Evolutionary conservation across 2,113 vertebrate species (phyloP).

Genomic region (Strix aluco): DNA sequence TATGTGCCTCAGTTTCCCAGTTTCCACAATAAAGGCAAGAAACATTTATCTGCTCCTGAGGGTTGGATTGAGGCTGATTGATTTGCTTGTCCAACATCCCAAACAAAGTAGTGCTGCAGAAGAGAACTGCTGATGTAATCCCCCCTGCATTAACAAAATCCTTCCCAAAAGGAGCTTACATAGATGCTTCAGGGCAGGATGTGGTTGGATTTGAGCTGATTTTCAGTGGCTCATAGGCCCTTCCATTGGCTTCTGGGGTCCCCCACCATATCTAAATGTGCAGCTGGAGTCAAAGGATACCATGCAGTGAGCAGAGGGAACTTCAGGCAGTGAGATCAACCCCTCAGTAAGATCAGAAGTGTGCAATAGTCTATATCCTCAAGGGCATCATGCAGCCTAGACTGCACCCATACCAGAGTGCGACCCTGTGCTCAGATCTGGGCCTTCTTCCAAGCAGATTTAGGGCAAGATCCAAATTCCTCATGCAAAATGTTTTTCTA

Average conservation of each 20-base stretch:
- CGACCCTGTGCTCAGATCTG: rapidly evolving
- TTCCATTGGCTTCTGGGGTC: not conserved
- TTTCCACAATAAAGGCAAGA: not conserved
- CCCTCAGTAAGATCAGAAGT: not conserved
- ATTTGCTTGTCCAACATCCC: constrained; percentile 23
- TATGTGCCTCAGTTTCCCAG: not conserved
- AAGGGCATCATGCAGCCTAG: rapidly evolving
- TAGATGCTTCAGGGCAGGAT: not conserved
- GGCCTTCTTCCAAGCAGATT: not conserved
- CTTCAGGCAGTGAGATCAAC: rapidly evolving
- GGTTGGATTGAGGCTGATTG: not conserved
- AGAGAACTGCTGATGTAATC: not conserved
- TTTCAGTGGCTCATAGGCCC: not conserved
- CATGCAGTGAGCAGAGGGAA: not conserved
- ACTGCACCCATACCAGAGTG: rapidly evolving
- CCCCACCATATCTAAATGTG: rapidly evolving
- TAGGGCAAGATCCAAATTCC: not conserved
- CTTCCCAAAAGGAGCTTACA: not conserved
- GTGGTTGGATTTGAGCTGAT: not conserved
- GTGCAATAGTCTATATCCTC: rapidly evolving
- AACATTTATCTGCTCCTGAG: not conserved
- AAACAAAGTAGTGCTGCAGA: not conserved
- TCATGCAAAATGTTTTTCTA: not conserved
- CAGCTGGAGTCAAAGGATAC: not conserved
- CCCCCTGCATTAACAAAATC: not conserved